A percentile compares a stretch with the other conserved stretches of the same genome.
These are phyloP conservation scores for Channa maculata DNA, from an alignment of 2,113 vertebrate genomes.

Conservation along the genomic window DNA sequence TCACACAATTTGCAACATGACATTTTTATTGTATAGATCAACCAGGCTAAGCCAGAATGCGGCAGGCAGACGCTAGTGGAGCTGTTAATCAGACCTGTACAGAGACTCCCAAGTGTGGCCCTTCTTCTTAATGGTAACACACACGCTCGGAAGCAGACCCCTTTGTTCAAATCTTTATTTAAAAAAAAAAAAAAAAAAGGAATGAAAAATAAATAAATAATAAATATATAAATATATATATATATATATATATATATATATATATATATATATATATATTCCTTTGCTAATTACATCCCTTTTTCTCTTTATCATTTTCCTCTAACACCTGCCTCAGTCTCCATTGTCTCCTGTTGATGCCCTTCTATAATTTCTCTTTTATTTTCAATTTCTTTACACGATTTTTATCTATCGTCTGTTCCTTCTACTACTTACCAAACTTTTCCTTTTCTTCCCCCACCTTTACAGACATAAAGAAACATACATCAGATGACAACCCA, in stretches of 20 bases:
- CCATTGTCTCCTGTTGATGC: conserved; percentile 3
- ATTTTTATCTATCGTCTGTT: conserved; percentile 22
- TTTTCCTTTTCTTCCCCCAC: conserved; percentile 2
- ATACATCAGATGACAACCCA: conserved; percentile 94
- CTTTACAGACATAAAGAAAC: conserved; percentile 93
- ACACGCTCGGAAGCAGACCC: background rate
- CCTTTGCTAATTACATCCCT: conserved; percentile 14
- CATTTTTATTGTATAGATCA: conserved; percentile 84
- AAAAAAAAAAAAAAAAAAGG: background rate
- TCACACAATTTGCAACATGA: background rate
- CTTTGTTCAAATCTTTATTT: background rate
- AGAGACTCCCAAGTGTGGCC: conserved; percentile 94
- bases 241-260: no score
- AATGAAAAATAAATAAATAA: no score
- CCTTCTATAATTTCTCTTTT: conserved; percentile 12
- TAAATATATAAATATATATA: no score
- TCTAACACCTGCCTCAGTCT: background rate
- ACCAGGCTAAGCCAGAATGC: conserved; percentile 97
- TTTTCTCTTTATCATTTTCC: conserved; percentile 7
- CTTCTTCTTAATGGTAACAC: conserved; percentile 93
- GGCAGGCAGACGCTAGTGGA: conserved; percentile 95
- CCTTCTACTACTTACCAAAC: background rate
- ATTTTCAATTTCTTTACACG: background rate
- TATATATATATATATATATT: background rate
- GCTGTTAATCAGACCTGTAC: conserved; percentile 96